A percentile compares a stretch with the other conserved stretches of the same genome.
phyloP scores from a whole-genome alignment of 2,113 vertebrate genomes.

The Abramis brama region DNA sequence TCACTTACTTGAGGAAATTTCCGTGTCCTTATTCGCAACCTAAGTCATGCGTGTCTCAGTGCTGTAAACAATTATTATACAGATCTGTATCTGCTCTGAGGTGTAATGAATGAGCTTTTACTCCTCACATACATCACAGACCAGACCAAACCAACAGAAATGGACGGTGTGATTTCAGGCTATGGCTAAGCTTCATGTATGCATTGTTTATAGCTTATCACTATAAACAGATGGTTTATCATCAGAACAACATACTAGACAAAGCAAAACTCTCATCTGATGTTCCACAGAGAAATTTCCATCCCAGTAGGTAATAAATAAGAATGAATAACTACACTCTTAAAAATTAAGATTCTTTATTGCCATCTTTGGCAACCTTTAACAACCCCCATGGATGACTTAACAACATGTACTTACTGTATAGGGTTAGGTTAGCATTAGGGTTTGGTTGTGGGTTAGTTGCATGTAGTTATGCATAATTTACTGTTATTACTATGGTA shows the following conservation, averaged over 20 bases:
- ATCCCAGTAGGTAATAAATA: not conserved
- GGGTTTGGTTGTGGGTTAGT: too few species aligned
- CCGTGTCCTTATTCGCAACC: not conserved
- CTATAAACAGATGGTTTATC: constrained; percentile 19
- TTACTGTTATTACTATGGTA: too few species aligned
- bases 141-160: constrained; percentile 34
- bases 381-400: not conserved
- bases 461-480: too few species aligned
- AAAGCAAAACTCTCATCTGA: not conserved
- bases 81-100: constrained; percentile 23
- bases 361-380: not conserved
- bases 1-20: constrained; percentile 10
- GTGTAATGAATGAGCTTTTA: constrained; percentile 30
- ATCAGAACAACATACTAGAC: not conserved
- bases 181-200: not conserved
- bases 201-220: not conserved
- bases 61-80: not conserved
- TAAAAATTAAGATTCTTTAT: not conserved
- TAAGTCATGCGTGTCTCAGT: not conserved
- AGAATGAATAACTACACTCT: not conserved
- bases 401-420: too few species aligned
- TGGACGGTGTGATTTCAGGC: constrained; percentile 28
- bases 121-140: constrained; percentile 41
- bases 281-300: not conserved
- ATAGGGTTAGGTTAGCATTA: too few species aligned